A percentile compares a stretch with the other conserved stretches of the same genome.
Conservation (phyloP, 2,797 vertebrate species). For the Enteromius unitaeniatus region DNA sequence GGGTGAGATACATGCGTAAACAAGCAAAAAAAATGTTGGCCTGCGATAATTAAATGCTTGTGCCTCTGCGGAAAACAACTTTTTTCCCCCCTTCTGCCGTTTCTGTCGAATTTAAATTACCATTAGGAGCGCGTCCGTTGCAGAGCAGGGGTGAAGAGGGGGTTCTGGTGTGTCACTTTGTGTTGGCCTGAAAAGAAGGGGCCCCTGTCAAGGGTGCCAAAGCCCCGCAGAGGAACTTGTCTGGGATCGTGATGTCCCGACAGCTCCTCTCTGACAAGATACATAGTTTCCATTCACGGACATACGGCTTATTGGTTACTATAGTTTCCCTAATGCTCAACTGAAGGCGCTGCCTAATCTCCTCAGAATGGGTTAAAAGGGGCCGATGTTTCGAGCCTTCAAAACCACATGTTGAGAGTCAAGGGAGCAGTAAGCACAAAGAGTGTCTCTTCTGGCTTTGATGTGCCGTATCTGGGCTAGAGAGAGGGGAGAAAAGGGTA, state of each 20-base stretch:
- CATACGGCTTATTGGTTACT: constrained; percentile 99
- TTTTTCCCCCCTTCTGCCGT: constrained; percentile 60
- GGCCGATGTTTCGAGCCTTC: constrained; percentile 94
- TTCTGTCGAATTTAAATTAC: constrained; percentile 45
- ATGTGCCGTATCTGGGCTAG: constrained; percentile 85
- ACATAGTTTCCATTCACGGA: constrained; percentile 99
- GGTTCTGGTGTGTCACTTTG: constrained; percentile 81
- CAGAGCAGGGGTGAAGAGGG: constrained; percentile 38
- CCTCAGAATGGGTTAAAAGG: constrained; percentile 99
- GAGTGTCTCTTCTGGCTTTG: constrained; percentile 86
- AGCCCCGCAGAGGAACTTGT: constrained; percentile 93
- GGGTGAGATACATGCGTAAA: constrained; percentile 70
- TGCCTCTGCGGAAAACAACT: constrained; percentile 89
- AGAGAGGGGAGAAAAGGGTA: constrained; percentile 81
- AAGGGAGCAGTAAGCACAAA: constrained; percentile 92
- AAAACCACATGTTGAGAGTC: constrained; percentile 99
- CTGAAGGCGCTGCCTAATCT: constrained; percentile 97
- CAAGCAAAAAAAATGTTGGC: constrained; percentile 77
- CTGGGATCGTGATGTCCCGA: constrained; percentile 87
- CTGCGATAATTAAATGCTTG: constrained; percentile 88
- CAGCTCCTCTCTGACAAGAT: constrained; percentile 97
- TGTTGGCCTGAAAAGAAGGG: constrained; percentile 85
- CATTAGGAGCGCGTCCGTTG: constrained; percentile 47
- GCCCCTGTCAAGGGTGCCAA: constrained; percentile 87
- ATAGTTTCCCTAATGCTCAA: constrained; percentile 99